Base-by-base conservation (phyloP, 1,140 invertebrate species). In the Macrostomum lignano region DNA sequence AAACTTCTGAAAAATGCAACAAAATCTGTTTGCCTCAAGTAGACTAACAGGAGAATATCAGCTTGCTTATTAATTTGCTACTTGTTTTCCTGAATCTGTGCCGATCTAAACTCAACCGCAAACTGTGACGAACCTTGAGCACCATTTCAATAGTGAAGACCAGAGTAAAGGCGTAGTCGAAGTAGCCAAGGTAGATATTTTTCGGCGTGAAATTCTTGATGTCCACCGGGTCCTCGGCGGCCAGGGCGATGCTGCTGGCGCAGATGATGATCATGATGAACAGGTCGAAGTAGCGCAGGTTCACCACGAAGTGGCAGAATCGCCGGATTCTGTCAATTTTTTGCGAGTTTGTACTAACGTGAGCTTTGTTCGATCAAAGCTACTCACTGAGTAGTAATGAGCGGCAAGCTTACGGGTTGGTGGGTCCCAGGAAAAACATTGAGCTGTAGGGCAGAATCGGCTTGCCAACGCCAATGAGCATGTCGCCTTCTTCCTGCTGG, bases 361-460 rank as follows among this genome's bases (percentile, higher is more conserved):
- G 7, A 33, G 10, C 31, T 21, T 23, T 21, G n/a, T 14, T 33
- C 14, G 7, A 7, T 10, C 7, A 21, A 14, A 7, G 31, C 6
- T 33, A 33, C 10, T 7, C 23, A 24, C 10, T 24, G 13, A 24
- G 23, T 24, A 24, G 9, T 24, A 9, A n/a, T 9, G 20, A 14
- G 20, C 28, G 15, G 15, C 24, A 35, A 10, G 36, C 71, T 74
- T 68, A 91, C 81, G 78, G 76, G 69, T 98, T 98, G 41, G 79
- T 88, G 44, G 84, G 75, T 49, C 81, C 82, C 50, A 96, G 71
- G 66, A 96, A 76, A 67, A 96, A 98, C 82, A 98, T 91, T 55
- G 84, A 94, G 62, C 84, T 88, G 65, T 94, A 96, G 64, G 88
- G 88, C 66, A 96, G 69, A 78, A 98, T 96, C 60, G 88, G 86